Evolutionary conservation across 37 sponge, comb jelly and placozoan genomes (phyloP), one percentile per base, ranked within the genome.

Genomic region (Axinella damicornis): DNA sequence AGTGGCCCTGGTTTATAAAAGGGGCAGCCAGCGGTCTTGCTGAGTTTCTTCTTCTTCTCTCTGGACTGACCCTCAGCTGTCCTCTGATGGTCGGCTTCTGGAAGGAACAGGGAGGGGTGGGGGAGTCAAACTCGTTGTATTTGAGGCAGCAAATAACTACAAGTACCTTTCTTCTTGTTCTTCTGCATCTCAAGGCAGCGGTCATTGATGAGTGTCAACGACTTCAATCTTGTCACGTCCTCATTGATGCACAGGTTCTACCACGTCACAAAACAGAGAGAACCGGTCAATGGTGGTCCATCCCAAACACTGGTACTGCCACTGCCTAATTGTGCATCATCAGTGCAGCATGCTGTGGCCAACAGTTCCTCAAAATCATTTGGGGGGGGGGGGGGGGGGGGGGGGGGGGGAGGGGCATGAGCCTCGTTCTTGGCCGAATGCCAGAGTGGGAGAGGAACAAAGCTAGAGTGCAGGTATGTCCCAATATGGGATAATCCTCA

Each of bases 261-360:
- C 5, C n/a, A 73, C 9, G 46, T 12, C 46, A 46, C 6, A 46
- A n/a, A n/a, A n/a, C 6, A 46, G 27, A 61, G 27, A 14, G 63
- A 61, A 5, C 2, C 63, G 5, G 63, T 61, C 63, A 46, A n/a
- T n/a, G n/a, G n/a, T n/a, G n/a, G n/a, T n/a, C n/a, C 97, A 97
- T 34, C 89, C 80, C 30, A 99, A 87, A 87, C 97, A 99, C 87
- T 99, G 99, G 25, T 97, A 79, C 57, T 97, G 85, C 70, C 97
- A 97, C 2, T 95, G 89, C 75, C 97, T 97, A 17, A 97, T 99
- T 21, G 97, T 87, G 80, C 97, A 95, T 84, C 97, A 97, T 86
- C 95, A 99, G 86, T 78, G 95, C 6, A 99, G 93, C 94, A 97
- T 66, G 33, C n/a, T n/a, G 25, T 38, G 68, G 5, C 34, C 59